Base-by-base conservation (phyloP, 1,140 invertebrate species). In the Tetramorium simillimum region DNA sequence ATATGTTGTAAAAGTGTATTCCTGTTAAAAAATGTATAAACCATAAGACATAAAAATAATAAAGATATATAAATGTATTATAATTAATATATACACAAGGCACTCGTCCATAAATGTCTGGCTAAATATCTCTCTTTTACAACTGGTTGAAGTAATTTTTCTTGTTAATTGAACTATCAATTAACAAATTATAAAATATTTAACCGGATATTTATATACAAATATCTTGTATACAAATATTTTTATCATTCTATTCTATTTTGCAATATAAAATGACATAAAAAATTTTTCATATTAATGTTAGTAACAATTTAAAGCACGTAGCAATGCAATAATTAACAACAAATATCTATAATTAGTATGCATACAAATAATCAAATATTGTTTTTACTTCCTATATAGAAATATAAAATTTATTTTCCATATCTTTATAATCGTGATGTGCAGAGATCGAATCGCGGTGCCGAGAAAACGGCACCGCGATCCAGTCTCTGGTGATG, bases 291-390 rank as follows among this genome's bases (percentile, higher is more conserved):
- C 14, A 82, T 37, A 14, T 49, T 84, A 37, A 49, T 49, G 33
- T 75, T 84, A 75, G 24, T 81, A 53, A 70, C 24, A 81, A 73
- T 24, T 60, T 24, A 49, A 84, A 84, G 69, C 69, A 49, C 46
- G 46, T 21, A 63, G 69, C 28, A 18, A 43, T 14, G 24, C 43
- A 62, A 28, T 37, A 37, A 24, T 73, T 82, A 82, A 82, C 16
- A 72, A 60, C 14, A 75, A 60, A 60, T 60, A 43, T 46, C 24
- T 33, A 43, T 37, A 69, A 53, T 60, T 33, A 77, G 4, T 24
- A 37, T 37, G 0, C 37, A 2, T 56, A 46, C 37, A 43, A 46
- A 58, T 28, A 62, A 49, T 75, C 43, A 49, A 21, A 46, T 80
- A 62, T 24, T 14, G 10, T 33, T 51, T 56, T 43, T 43, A n/a